phyloP scores from a whole-genome alignment of 2,888 invertebrate genomes.

The Hydrotaea diabolus region DNA sequence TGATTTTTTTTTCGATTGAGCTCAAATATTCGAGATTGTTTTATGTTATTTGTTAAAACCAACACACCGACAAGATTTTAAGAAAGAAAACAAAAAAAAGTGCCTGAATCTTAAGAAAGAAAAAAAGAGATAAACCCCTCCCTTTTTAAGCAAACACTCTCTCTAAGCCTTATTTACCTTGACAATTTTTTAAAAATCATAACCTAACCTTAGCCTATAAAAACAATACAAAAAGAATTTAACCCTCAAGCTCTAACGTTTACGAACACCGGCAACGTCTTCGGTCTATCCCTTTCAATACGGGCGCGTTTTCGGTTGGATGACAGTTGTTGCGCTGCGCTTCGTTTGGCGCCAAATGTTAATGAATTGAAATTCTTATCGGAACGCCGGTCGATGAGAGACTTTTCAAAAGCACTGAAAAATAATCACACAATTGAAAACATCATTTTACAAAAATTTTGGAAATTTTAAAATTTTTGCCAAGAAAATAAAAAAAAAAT shows the following conservation, averaged over 20 bases:
- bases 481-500: not conserved
- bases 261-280: too few relatives aligned
- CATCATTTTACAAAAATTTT: not conserved
- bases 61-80: not conserved
- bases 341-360: constrained; percentile 41
- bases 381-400: not conserved
- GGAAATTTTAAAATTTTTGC: not conserved
- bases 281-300: not conserved
- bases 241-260: too few relatives aligned
- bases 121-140: constrained; percentile 5
- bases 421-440: not conserved
- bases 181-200: constrained; percentile 28
- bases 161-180: constrained; percentile 29
- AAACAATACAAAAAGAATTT: not conserved
- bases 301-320: constrained; percentile 26
- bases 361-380: not conserved
- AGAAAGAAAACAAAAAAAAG: constrained; percentile 45
- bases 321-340: constrained; percentile 8
- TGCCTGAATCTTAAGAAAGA: constrained; percentile 45
- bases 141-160: not conserved
- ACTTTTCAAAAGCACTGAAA: not conserved
- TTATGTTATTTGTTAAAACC: not conserved
- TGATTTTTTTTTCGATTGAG: not conserved
- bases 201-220: not conserved
- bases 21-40: too few relatives aligned